Evolutionary conservation across 2,888 invertebrate species (phyloP), one percentile per base, ranked within the genome.

Genomic region (Drosophila pegasa): DNA sequence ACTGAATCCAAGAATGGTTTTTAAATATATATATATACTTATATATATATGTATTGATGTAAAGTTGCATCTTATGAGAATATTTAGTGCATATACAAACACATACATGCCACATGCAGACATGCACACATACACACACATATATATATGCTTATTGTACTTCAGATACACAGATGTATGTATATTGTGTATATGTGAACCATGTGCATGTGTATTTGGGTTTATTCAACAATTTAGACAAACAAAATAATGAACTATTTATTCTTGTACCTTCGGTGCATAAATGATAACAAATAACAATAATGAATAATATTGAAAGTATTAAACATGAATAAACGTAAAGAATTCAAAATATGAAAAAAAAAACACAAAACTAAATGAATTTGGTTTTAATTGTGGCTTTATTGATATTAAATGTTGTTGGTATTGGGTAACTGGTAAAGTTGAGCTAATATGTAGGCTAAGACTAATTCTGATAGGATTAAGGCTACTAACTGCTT

Each of bases 281-380:
- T 54, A 38, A 70, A 65, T 60, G 56, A 56, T 40, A 72, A 51
- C 41, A 69, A 62, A 78, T 50, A 66, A 79, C 64, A 68, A 64
- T 63, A 67, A 71, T 61, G 37, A 18, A 57, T 64, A 73, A 69
- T 76, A 76, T 65, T 65, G 64, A 68, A 69, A 76, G 61, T 76
- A 78, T 78, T 80, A 72, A 75, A 65, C 29, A 68, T 80, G 72
- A 78, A 79, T 78, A 78, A 78, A 78, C 76, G 72, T 78, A 80
- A 79, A 75, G 33, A 41, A 73, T 68, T 63, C 41, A 51, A 73
- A 78, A 65, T 57, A 58, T 55, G 43, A 54, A 55, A 51, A 60
- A 55, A 51, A 41, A 25, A 25, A 25, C 3, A 25, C 25, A 25
- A 22, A 41, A 31, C 18, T 20, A 52, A 22, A 9, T 2, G 0